Evolutionary conservation across 1,140 invertebrate genomes (phyloP).

Genomic region (Metopolophium dirhodum): DNA sequence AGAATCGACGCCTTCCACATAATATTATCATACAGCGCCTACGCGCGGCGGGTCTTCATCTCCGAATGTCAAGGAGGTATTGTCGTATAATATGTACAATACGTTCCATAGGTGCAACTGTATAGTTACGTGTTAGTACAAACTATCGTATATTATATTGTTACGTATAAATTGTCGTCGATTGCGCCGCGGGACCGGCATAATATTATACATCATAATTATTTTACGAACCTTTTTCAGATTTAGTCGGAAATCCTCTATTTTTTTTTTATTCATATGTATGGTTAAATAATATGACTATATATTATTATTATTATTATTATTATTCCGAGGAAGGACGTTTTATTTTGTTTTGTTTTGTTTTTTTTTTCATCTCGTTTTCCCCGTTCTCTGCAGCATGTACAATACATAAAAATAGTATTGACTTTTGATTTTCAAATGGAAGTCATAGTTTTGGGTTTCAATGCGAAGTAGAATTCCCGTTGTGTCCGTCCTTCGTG

Average conservation of each 20-base stretch:
- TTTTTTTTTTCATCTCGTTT: not conserved
- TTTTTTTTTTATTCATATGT: not conserved
- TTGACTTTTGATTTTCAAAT: constrained; percentile 12
- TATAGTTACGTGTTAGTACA: not conserved
- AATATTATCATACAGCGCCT: not conserved
- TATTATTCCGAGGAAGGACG: not conserved
- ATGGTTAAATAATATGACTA: not conserved
- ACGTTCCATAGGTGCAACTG: too few species aligned
- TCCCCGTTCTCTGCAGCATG: not conserved
- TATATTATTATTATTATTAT: not conserved
- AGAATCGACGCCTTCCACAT: not conserved
- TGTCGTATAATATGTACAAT: not conserved
- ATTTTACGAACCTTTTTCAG: not conserved
- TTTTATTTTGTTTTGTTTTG: constrained; percentile 2
- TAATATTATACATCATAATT: not conserved
- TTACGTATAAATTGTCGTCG: not conserved
- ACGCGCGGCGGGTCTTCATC: not conserved
- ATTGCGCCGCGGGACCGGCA: not conserved
- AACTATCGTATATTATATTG: not conserved
- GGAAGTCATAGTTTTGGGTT: not conserved
- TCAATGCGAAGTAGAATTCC: not conserved
- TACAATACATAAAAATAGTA: not conserved
- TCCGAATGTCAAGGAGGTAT: constrained; percentile 21
- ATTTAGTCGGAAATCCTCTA: not conserved
- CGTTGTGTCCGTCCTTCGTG: not conserved